Percentiles rank a stretch among this genome's conserved stretches.
phyloP scores from a whole-genome alignment of 2,113 vertebrate genomes.

The Grantiella picta region DNA sequence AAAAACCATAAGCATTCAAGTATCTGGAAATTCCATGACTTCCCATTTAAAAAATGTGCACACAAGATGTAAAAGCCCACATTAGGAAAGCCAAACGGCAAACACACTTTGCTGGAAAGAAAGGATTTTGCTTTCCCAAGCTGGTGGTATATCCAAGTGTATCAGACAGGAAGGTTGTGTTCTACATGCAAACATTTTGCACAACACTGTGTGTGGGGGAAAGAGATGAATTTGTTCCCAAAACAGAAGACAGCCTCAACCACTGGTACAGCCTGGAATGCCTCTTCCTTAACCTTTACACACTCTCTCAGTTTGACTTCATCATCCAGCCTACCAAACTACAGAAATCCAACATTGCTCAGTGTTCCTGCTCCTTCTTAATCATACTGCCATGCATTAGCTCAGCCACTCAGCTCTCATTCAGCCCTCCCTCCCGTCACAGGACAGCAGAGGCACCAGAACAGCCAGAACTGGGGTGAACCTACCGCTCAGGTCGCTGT shows the following conservation, averaged over 20 bases:
- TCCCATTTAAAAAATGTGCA: conserved; percentile 61
- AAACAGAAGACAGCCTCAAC: conserved; percentile 43
- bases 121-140: conserved; percentile 3
- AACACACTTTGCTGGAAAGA: conserved; percentile 29
- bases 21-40: conserved; percentile 56
- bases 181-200: conserved; percentile 43
- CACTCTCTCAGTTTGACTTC: conserved; percentile 14
- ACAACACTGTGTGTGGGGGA: background rate
- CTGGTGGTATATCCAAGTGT: background rate
- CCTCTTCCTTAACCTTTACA: conserved; percentile 16
- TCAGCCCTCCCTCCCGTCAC: conserved; percentile 38
- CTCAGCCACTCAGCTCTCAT: conserved; percentile 43
- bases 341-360: background rate
- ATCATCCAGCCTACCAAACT: conserved; percentile 21
- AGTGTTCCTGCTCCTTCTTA: background rate
- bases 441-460: conserved; percentile 23
- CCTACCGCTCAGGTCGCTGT: conserved; percentile 97
- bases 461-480: conserved; percentile 5
- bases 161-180: conserved; percentile 26
- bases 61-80: conserved; percentile 44
- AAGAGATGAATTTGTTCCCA: conserved; percentile 8
- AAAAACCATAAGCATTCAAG: conserved; percentile 61
- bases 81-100: conserved; percentile 54
- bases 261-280: background rate
- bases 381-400: conserved; percentile 48